Base-by-base conservation (phyloP, 2,797 vertebrate species). In the Taenioides sp. region DNA sequence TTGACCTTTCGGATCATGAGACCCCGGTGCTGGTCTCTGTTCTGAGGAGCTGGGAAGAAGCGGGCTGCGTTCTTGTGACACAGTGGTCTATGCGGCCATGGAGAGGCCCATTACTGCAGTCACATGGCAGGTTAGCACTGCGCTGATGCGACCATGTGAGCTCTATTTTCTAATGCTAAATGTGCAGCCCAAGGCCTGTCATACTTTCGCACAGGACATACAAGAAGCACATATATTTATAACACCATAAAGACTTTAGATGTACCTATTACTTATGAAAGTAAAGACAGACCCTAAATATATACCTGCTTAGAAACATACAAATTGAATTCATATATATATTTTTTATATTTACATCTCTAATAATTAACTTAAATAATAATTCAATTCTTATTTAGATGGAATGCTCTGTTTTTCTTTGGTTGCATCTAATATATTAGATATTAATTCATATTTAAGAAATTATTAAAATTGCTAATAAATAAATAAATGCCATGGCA, bases 71-170 rank as follows among this genome's bases (percentile, higher is more conserved):
- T 91, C 92, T 92, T 92, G 90, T 91, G 92, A 93, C 88, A 86
- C 83, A 79, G 84, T 72, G 80, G 82, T 90, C 79, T 84, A 70
- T 74, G 65, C 76, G 86, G 82, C 80, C 74, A 81, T 83, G 81
- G 82, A 84, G 82, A 86, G 83, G 80, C 86, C 77, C 88, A 93
- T 92, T 92, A 92, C 79, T 73, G 88, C 74, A 87, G 92, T 94
- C 94, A 94, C 94, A 94, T 93, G 93, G 85, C 84, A 91, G 84
- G 89, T 90, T 92, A 89, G 82, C 61, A 27, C 80, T 84, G 76
- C 60, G 80, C 80, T 84, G 84, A 87, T 88, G 74, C 54, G 40
- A 92, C 83, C 91, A 92, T 93, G 92, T 93, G 92, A 92, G 90
- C 85, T 89, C 81, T 85, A 89, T 92, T 93, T 93, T 91, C 87